phyloP scores from a whole-genome alignment of 2,113 vertebrate genomes.

The Nothoprocta perdicaria region DNA sequence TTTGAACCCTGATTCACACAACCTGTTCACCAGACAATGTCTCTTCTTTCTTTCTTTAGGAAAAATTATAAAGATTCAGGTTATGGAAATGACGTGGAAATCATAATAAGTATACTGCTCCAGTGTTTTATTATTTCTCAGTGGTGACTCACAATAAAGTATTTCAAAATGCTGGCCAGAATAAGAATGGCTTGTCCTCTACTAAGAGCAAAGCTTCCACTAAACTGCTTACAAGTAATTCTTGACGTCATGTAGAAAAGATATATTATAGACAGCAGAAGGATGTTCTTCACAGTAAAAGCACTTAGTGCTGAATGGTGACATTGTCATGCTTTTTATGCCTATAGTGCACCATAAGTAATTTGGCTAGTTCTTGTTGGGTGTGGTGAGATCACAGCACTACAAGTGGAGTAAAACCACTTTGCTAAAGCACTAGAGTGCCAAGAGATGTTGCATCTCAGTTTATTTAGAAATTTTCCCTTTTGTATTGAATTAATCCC shows the following conservation, averaged over 20 bases:
- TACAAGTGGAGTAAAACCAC: background rate
- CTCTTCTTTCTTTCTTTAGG: background rate
- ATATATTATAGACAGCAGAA: background rate
- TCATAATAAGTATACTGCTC: background rate
- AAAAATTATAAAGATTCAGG: background rate
- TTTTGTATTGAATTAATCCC: background rate
- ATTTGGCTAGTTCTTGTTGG: background rate
- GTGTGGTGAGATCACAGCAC: background rate
- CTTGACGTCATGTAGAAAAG: background rate
- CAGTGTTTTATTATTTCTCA: background rate
- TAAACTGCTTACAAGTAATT: background rate
- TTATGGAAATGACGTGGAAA: background rate
- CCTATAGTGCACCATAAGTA: background rate
- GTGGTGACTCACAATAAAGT: conserved; percentile 35
- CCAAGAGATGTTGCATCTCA: background rate
- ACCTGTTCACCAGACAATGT: background rate
- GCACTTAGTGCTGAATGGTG: background rate
- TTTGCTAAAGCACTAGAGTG: background rate
- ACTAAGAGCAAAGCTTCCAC: background rate
- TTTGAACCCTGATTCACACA: background rate
- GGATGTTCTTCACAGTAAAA: background rate
- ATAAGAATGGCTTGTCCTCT: background rate
- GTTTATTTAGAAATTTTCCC: background rate
- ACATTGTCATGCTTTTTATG: background rate
- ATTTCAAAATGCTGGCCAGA: background rate